These are phyloP conservation scores for Saturnia pavonia DNA, from an alignment of 2,888 invertebrate genomes.

Conservation along the genomic window DNA sequence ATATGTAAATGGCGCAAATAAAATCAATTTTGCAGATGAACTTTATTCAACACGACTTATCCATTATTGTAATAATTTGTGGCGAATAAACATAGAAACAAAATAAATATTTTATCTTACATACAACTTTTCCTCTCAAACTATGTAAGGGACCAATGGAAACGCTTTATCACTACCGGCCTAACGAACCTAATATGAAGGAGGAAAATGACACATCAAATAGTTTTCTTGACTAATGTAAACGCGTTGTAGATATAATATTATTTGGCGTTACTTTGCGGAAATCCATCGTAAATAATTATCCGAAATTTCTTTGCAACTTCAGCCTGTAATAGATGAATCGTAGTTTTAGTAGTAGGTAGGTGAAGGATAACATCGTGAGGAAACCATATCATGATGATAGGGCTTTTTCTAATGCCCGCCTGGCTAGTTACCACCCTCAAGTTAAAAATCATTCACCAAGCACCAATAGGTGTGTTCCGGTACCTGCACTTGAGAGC, in stretches of 20 bases:
- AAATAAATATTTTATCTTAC: background rate
- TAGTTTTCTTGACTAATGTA: background rate
- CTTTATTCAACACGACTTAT: background rate
- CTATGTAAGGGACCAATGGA: background rate
- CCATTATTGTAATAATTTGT: background rate
- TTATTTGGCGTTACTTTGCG: background rate
- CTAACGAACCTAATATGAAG: slow-evolving; percentile 16
- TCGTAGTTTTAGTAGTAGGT: no score
- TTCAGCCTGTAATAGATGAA: no score
- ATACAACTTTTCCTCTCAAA: background rate
- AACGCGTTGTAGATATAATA: background rate
- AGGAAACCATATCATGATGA: no score
- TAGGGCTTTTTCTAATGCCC: no score
- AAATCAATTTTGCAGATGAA: no score
- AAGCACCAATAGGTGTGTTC: no score
- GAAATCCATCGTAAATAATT: background rate
- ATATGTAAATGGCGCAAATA: no score
- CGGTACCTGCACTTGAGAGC: no score
- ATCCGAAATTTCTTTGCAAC: no score
- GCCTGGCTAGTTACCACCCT: no score
- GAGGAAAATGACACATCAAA: background rate
- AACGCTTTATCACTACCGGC: slow-evolving; percentile 15
- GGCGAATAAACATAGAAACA: background rate
- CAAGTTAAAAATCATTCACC: no score
- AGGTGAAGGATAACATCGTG: no score